Conservation (phyloP, 2,113 vertebrate species). For the Falco punctatus region DNA sequence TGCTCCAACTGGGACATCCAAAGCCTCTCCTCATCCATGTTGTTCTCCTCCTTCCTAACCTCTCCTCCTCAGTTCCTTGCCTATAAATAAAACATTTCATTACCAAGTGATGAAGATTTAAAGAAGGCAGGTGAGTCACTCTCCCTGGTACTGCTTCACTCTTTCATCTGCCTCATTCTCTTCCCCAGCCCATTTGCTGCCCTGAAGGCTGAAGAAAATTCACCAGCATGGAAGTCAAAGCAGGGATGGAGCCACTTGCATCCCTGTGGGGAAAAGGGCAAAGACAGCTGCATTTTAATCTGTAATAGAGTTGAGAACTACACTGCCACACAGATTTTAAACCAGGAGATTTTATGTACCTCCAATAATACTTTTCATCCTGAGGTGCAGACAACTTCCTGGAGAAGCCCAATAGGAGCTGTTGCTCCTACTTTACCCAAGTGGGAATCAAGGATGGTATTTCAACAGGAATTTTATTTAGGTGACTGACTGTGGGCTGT, state of each 20-base stretch:
- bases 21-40: not conserved
- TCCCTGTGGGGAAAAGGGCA: not conserved
- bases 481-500: not conserved
- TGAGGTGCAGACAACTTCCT: not conserved
- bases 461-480: not conserved
- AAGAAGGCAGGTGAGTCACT: constrained; percentile 42
- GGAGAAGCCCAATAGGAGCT: not conserved
- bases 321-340: not conserved
- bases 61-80: not conserved
- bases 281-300: not conserved
- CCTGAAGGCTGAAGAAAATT: not conserved
- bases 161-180: constrained; percentile 33
- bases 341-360: not conserved
- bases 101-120: constrained; percentile 6
- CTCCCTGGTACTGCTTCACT: not conserved
- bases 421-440: not conserved
- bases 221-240: not conserved
- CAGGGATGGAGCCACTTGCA: not conserved
- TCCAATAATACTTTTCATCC: not conserved
- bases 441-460: not conserved
- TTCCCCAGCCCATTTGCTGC: not conserved
- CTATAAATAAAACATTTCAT: constrained; percentile 38
- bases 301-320: not conserved
- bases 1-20: not conserved
- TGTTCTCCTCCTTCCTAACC: not conserved